Percentiles rank a stretch among this genome's conserved stretches.
Evolutionary conservation across 2,888 invertebrate genomes (phyloP).

Genomic region (Ochropleura leucogaster): DNA sequence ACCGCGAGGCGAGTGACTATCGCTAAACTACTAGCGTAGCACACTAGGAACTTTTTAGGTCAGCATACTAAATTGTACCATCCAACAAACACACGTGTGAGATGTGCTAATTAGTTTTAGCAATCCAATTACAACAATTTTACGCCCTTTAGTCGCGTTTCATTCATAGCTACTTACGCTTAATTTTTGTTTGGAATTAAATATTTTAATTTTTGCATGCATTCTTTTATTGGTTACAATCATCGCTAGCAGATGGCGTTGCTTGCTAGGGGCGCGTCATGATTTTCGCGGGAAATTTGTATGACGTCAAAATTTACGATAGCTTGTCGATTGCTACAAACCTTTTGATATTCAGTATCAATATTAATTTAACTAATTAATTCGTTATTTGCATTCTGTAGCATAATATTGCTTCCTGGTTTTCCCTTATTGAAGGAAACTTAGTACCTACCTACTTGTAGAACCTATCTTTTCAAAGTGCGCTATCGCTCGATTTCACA

Average conservation of each 20-base stretch:
- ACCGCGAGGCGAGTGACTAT: slow-evolving; percentile 1
- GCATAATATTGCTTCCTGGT: not conserved
- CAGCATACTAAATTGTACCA: slow-evolving; percentile 28
- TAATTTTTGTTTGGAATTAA: not conserved
- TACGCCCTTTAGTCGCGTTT: slow-evolving; percentile 6
- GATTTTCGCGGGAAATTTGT: slow-evolving; percentile 17
- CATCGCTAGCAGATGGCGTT: not conserved
- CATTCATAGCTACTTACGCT: slow-evolving; percentile 14
- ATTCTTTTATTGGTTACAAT: not conserved
- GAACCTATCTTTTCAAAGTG: slow-evolving; percentile 22
- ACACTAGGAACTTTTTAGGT: slow-evolving; percentile 32
- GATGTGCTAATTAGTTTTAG: slow-evolving; percentile 34
- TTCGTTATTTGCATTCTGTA: not conserved
- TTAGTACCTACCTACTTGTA: not conserved
- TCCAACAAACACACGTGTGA: not conserved
- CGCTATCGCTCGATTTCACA: slow-evolving; percentile 35
- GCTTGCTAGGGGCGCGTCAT: not conserved
- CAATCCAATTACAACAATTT: slow-evolving; percentile 8
- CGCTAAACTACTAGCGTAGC: not conserved
- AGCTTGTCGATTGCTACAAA: not conserved
- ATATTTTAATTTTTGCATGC: not conserved
- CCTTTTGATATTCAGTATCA: not conserved
- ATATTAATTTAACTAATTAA: not conserved
- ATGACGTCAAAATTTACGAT: not conserved
- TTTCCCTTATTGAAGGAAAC: slow-evolving; percentile 13